Evolutionary conservation across 2,113 vertebrate genomes (phyloP), one percentile per base, ranked within the genome.

Genomic region (Pandion haliaetus): DNA sequence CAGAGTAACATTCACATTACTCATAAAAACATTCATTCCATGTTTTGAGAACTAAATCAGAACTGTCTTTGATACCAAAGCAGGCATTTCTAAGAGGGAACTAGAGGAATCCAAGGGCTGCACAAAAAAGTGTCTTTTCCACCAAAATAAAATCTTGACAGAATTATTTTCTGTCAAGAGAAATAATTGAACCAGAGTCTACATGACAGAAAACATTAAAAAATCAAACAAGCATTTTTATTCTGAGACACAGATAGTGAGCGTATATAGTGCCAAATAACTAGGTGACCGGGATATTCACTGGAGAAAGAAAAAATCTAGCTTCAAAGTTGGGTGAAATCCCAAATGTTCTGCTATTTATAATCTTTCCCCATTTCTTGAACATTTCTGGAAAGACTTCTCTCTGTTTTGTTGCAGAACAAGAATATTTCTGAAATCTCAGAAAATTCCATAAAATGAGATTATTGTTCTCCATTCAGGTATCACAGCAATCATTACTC

Each of bases 371-470:
- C 42, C 6, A 40, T 91, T 82, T 79, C 34, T 42, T 26, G 8
- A 83, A n/a, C 14, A n/a, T 57, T 79, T 93, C 62, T 87, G 54
- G 44, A 65, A 95, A 89, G 61, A 42, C 10, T 78, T 73, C 9
- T 52, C 69, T 72, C 34, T 52, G 32, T 47, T 87, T 49, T 4
- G 2, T 49, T 82, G 58, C 14, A 66, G 66, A 88, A 42, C 14
- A 54, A 61, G 78, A 92, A 58, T 72, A 95, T 87, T 96, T 93
- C 77, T 88, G 29, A 88, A 92, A 96, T 92, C 66, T 82, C 62
- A 82, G 34, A 87, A 90, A 92, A 80, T 73, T 85, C 45, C 2
- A 3, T 65, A 55, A 93, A 83, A 90, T 66, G 34, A 83, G 58
- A 58, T 88, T 94, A 80, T 77, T 96, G 70, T 90, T 93, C 87